Percentiles rank a stretch among this genome's conserved stretches.
phyloP scores from a whole-genome alignment of 1,140 invertebrate genomes.

The Rhopalosiphum padi region DNA sequence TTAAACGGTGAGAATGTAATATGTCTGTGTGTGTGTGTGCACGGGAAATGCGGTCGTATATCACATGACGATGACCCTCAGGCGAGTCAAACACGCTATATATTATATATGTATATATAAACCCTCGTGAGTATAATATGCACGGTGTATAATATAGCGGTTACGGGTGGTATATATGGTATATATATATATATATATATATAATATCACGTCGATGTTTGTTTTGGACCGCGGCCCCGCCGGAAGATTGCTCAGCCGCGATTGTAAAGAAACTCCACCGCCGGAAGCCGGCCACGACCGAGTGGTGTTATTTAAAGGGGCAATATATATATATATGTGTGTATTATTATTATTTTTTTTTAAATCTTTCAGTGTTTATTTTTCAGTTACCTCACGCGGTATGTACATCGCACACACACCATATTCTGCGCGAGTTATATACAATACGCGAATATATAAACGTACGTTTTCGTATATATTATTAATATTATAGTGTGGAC shows the following conservation, averaged over 20 bases:
- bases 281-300: neutral
- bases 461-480: neutral
- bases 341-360: neutral
- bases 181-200: neutral
- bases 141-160: neutral
- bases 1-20: neutral
- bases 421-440: neutral
- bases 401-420: neutral
- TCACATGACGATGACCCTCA: neutral
- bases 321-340: neutral
- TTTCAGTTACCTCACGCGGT: neutral
- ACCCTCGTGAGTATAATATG: slow-evolving; percentile 6
- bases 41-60: slow-evolving; percentile 1
- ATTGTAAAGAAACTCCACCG: neutral
- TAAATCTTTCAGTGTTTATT: neutral
- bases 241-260: neutral
- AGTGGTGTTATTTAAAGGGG: neutral
- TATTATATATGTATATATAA: neutral
- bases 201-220: neutral
- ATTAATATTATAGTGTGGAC: slow-evolving; percentile 27
- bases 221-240: neutral
- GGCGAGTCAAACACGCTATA: neutral
- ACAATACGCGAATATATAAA: neutral
- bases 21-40: neutral
- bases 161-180: neutral